A percentile compares a stretch with the other conserved stretches of the same genome.
These are phyloP conservation scores for Theonella swinhoei DNA, from an alignment of 37 sponge, comb jelly and placozoan species.

Conservation along the genomic window DNA sequence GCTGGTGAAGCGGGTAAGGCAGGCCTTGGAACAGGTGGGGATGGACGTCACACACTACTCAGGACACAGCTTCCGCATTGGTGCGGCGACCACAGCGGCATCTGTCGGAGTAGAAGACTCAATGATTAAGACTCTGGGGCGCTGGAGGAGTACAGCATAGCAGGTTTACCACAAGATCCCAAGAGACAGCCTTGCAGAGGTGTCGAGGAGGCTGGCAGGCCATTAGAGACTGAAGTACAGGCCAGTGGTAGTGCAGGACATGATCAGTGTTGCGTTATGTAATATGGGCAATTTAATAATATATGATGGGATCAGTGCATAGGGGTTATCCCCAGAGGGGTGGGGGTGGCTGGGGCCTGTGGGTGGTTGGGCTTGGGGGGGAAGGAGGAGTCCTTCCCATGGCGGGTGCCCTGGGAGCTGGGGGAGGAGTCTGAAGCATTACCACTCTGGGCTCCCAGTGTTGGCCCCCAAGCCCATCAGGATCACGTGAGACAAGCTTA, in stretches of 20 bases:
- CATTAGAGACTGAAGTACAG: not conserved
- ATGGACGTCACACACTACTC: conserved; percentile 16
- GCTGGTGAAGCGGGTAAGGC: conserved; percentile 26
- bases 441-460: not conserved
- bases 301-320: not conserved
- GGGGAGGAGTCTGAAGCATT: not conserved
- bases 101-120: conserved; percentile 9
- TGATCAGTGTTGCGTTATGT: not conserved
- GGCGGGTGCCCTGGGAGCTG: not conserved
- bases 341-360: not conserved
- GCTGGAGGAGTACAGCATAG: conserved; percentile 36
- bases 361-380: not conserved
- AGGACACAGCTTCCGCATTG: conserved; percentile 56
- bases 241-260: not conserved
- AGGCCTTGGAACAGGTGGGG: not conserved
- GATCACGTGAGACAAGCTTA: no score
- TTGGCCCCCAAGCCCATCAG: not conserved
- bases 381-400: not conserved
- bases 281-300: not conserved
- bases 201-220: conserved; percentile 5
- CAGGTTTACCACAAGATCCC: conserved; percentile 12
- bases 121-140: conserved; percentile 23
- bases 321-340: no score
- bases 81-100: conserved; percentile 46
- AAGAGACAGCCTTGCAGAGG: conserved; percentile 9